Evolutionary conservation across 2,797 vertebrate genomes (phyloP), one percentile per base, ranked within the genome.

Genomic region (Leptoclinus maculatus): DNA sequence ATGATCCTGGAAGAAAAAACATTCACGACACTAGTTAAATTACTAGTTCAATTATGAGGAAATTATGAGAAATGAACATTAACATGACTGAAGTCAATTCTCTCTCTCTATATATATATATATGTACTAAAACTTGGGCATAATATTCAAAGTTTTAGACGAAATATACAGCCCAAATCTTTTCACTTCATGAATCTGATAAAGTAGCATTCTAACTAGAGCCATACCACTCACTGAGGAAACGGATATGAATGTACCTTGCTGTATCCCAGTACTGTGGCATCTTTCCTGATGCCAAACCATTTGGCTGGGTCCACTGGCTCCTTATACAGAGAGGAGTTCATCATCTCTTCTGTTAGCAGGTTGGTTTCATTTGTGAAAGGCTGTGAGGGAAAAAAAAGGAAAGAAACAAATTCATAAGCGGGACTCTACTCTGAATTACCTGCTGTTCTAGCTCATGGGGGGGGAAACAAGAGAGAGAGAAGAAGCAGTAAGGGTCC

Each of bases 251-350:
- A 62, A 27, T 12, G 11, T 70, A 99, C 98, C 95, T 98, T 96
- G 91, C 96, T 96, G 88, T 99, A 99, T 17, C 95, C 96, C 51
- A 98, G 91, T 58, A 95, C 96, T 0, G 97, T 96, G 51, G 85
- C 94, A 5, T 96, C 95, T 83, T 99, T 99, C 74, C 95, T 95
- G 73, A 99, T 96, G 17, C 98, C 98, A 7, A 99, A 99, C 98
- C 98, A 99, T 75, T 95, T 96, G 67, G 98, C 97, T 0, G 98
- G 98, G 87, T 99, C 98, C 12, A 99, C 91, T 0, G 96, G 96
- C 11, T 91, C 93, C 0, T 73, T 91, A 85, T 98, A 98, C 25
- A 99, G 94, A 0, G 93, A 85, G 0, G 98, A 99, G 86, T 94
- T 94, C 41, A 1, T 14, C 41, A 97, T 84, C 84, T 99, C 97